Conservation (phyloP, 2,113 vertebrate species). For the Bothrops jararaca region DNA sequence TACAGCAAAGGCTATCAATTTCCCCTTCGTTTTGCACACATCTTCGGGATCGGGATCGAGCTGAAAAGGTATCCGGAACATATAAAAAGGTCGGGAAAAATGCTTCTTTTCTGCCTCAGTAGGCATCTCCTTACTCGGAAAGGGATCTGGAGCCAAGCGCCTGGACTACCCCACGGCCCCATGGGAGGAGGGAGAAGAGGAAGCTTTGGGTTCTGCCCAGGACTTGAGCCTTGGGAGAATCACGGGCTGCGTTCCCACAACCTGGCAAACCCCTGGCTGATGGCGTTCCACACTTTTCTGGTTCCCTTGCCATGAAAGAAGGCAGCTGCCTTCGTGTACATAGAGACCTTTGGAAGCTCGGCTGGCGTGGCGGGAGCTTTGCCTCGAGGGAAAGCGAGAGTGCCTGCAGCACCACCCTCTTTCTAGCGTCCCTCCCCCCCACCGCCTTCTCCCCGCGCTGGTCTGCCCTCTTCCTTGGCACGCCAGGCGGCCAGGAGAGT, state of each 20-base stretch:
- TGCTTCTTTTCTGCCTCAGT: neutral
- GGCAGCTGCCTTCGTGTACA: neutral
- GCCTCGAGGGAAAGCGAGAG: neutral
- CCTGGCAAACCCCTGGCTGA: neutral
- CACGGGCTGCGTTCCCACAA: neutral
- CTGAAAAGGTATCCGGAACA: neutral
- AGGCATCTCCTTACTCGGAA: neutral
- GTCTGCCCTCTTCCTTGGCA: neutral
- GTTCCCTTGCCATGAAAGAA: neutral
- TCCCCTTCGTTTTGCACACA: neutral
- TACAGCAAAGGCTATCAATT: neutral
- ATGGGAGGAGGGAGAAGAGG: neutral
- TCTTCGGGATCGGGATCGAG: neutral
- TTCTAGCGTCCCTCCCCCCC: no score
- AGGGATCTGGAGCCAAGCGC: neutral
- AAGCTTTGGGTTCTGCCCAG: neutral
- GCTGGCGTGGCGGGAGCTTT: neutral
- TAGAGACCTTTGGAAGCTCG: neutral
- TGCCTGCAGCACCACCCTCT: neutral
- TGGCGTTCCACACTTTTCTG: neutral
- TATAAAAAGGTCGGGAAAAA: neutral
- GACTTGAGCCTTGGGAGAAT: neutral
- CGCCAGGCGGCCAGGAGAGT: neutral
- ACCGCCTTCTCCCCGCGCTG: neutral
- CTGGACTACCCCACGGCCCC: neutral